Evolutionary conservation across 2,888 invertebrate species (phyloP), one percentile per base, ranked within the genome.

Genomic region (Orchesellides sinensis): DNA sequence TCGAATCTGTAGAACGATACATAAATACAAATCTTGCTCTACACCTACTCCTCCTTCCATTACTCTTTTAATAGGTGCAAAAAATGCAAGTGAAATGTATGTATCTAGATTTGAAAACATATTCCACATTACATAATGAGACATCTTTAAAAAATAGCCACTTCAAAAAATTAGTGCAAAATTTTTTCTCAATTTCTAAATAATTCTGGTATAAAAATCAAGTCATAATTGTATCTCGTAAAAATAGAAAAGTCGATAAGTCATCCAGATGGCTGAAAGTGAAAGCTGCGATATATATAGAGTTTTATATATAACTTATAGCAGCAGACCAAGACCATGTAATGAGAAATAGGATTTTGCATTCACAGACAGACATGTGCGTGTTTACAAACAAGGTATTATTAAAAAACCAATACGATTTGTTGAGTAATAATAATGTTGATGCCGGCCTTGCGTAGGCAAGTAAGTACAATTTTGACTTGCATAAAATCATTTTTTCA

Each of bases 221-320:
- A 29, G 17, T 29, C 56, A 3, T 56, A 59, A 45, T 68, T 19
- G 77, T 47, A 29, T 23, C 45, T 56, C 47, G 35, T 78, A 78
- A 69, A 78, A 78, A 65, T 63, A 70, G 63, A 63, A 79, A 70
- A 65, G 63, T 61, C 63, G 63, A 70, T 72, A 70, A 79, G 65
- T 65, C 79, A 79, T 79, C 79, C 79, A 79, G 79, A 40, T 79
- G 72, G 70, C 61, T 72, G 78, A 79, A 79, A 79, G 79, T 79
- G 79, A 79, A 79, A 79, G 79, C 70, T 78, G 10, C 17, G 40
- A 27, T 25, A 27, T 40, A 17, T 45, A 25, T 1, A 19, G 25
- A 17, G 52, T 21, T 45, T 52, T 40, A 49, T 65, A 54, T 32
- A 59, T 56, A 45, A 59, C 56, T 25, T 59, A 35, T 32, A 59